A percentile compares a stretch with the other conserved stretches of the same genome.
Evolutionary conservation across 2,888 invertebrate genomes (phyloP).

Genomic region (Cephonodes hylas): DNA sequence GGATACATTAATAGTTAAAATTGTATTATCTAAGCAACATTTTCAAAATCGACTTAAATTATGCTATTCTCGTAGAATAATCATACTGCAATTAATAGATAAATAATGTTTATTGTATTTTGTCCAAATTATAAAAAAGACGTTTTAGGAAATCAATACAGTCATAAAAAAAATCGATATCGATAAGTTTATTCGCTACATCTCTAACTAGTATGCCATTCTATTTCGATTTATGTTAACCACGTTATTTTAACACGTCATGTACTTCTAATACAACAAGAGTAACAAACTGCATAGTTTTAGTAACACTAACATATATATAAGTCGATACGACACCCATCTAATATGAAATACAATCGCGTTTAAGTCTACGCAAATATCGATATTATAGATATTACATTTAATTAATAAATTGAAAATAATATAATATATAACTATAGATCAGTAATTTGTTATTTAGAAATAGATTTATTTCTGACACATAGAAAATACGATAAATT

Average conservation of each 20-base stretch:
- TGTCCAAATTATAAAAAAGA: no score
- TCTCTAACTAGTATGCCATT: neutral
- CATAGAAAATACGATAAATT: neutral
- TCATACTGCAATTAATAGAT: no score
- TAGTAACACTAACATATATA: conserved; percentile 4
- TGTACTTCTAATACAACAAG: conserved; percentile 9
- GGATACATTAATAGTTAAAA: no score
- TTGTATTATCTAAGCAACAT: no score
- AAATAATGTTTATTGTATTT: no score
- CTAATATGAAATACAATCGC: conserved; percentile 7
- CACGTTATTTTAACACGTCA: neutral
- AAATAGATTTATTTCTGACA: neutral
- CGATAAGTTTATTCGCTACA: neutral
- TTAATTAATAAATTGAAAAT: neutral
- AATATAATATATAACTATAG: neutral
- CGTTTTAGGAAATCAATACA: no score
- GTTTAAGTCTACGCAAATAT: neutral
- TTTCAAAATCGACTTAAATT: no score
- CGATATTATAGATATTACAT: neutral
- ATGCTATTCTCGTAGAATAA: no score
- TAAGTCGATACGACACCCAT: neutral
- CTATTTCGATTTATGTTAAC: neutral
- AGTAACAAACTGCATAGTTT: neutral
- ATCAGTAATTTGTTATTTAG: neutral
- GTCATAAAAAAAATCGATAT: neutral